Conservation (phyloP, 1,140 invertebrate species). For the Drosophila repletoides region DNA sequence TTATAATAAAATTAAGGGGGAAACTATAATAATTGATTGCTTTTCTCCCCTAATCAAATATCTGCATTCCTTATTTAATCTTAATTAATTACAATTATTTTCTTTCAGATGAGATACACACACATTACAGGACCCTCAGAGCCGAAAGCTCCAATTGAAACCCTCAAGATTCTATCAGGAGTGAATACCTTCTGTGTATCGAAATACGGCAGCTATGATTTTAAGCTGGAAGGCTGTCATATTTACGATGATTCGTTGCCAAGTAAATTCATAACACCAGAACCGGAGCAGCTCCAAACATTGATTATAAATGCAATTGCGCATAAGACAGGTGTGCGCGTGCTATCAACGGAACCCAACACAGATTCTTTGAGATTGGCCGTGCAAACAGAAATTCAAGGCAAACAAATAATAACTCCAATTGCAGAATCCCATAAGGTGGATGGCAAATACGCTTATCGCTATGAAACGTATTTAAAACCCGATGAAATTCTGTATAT, state of each 20-base stretch:
- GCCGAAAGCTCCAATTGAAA: slow-evolving; percentile 45
- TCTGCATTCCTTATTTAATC: too few species aligned
- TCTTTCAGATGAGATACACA: slow-evolving; percentile 63
- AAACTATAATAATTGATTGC: too few species aligned
- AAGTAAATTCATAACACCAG: slow-evolving; percentile 66
- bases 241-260: slow-evolving; percentile 85
- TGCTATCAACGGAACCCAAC: slow-evolving; percentile 78
- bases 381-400: slow-evolving; percentile 72
- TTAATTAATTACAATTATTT: neutral
- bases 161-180: slow-evolving; percentile 80
- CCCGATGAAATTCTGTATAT: slow-evolving; percentile 85
- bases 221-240: slow-evolving; percentile 92
- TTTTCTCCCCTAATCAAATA: too few species aligned
- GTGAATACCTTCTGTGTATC: slow-evolving; percentile 87
- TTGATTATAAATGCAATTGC: slow-evolving; percentile 82
- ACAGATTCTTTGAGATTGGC: slow-evolving; percentile 75
- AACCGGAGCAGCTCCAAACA: slow-evolving; percentile 66
- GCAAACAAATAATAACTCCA: slow-evolving; percentile 77
- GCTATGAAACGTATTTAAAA: slow-evolving; percentile 84
- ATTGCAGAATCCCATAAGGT: slow-evolving; percentile 72
- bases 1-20: too few species aligned
- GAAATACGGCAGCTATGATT: slow-evolving; percentile 87
- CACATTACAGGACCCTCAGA: slow-evolving; percentile 48
- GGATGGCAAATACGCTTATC: slow-evolving; percentile 82
- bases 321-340: slow-evolving; percentile 82